Base-by-base conservation (phyloP, 2,888 invertebrate genomes). In the Ochlodes sylvanus region DNA sequence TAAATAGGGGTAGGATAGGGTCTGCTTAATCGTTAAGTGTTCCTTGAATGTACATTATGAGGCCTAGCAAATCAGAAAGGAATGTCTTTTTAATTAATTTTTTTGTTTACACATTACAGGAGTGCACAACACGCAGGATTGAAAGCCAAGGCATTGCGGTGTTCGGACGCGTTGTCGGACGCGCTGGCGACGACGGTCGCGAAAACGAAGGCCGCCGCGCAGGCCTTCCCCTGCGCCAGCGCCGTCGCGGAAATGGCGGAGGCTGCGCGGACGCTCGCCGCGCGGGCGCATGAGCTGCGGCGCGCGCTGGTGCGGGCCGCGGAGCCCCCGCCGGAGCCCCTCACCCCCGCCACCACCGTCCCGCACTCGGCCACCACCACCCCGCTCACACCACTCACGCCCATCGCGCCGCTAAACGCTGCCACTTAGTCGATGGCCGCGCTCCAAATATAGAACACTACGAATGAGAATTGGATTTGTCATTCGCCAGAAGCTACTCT, bases 201-300 rank as follows among this genome's bases (percentile, higher is more conserved):
- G 27, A 97, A 98, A 82, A 98, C 98, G 0, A 98, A 98, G 87
- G 96, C 96, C 71, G 98, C 98, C 0, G 98, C 98, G 4, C 95
- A 97, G 69, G 97, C 98, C 88, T 98, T 98, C 87, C 99, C 98
- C 0, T 97, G 97, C 80, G 98, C 98, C 10, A 94, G 95, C 44
- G 98, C 98, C 0, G 98, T 98, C 17, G 97, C 98, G 76, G 97
- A 97, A 77, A 98, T 99, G 98, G 98, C 98, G 7, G 98, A 98
- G 82, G 96, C 97, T 6, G 97, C 98, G 42, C 96, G 97, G 32
- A 96, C 96, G 75, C 96, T 99, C 50, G 98, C 98, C 0, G 96
- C 96, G 77, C 94, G 97, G 64, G 98, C 98, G 10, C 95, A 96
- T 76, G 96, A 97, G 77, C 93, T 98, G 63, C 97, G 98, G 75